Conservation (phyloP, 2,888 invertebrate genomes). For the Acrobasis consociella region DNA sequence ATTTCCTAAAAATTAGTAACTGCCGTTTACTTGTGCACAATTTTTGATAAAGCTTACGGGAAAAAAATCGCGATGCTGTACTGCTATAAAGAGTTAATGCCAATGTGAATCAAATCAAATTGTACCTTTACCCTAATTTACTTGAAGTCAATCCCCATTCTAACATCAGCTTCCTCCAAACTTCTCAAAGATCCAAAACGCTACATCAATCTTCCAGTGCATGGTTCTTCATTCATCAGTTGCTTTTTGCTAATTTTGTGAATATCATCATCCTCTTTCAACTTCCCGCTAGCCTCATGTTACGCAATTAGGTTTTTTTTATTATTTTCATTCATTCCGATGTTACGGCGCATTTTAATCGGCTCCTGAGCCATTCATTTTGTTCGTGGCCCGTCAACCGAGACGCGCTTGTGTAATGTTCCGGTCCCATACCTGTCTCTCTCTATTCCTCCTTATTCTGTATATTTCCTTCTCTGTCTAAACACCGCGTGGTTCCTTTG, state of each 20-base stretch:
- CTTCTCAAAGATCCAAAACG: background rate
- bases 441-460: slow-evolving; percentile 34
- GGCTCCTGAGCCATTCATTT: slow-evolving; percentile 73
- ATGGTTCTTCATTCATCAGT: background rate
- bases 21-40: too few species aligned
- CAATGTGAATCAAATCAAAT: too few species aligned
- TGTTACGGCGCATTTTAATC: slow-evolving; percentile 74
- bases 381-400: slow-evolving; percentile 78
- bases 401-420: slow-evolving; percentile 76
- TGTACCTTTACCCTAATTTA: too few species aligned
- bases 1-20: too few species aligned
- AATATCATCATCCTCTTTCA: slow-evolving; percentile 40
- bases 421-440: slow-evolving; percentile 55
- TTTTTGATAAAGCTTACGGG: too few species aligned
- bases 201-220: slow-evolving; percentile 2
- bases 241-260: slow-evolving; percentile 33
- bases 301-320: slow-evolving; percentile 70
- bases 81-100: too few species aligned
- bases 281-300: slow-evolving; percentile 58
- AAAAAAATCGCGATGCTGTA: too few species aligned
- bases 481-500: slow-evolving; percentile 66
- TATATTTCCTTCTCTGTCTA: slow-evolving; percentile 46
- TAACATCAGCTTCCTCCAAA: too few species aligned
- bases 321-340: slow-evolving; percentile 73
- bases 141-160: background rate